Conservation (phyloP, 1,140 invertebrate genomes). For the Triops longicaudatus region DNA sequence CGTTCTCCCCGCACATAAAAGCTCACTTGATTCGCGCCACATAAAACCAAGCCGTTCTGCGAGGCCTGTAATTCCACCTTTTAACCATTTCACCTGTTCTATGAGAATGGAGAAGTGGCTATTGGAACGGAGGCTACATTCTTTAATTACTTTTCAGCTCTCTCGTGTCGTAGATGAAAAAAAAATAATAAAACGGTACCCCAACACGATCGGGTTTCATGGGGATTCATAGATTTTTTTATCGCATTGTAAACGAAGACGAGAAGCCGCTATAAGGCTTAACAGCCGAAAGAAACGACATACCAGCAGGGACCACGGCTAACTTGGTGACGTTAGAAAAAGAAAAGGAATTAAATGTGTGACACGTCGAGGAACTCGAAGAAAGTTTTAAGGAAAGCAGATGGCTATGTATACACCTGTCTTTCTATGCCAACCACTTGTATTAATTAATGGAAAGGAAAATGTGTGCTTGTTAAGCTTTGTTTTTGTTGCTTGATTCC, state of each 20-base stretch:
- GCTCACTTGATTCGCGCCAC: not conserved
- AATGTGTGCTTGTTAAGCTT: not conserved
- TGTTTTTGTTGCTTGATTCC: not conserved
- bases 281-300: not conserved
- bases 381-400: not conserved
- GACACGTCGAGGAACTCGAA: no score
- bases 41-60: not conserved
- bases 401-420: not conserved
- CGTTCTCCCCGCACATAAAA: conserved; percentile 1
- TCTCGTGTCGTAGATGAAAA: not conserved
- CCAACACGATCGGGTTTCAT: not conserved
- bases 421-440: no score
- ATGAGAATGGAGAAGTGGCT: not conserved
- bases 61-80: not conserved
- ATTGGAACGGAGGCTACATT: not conserved
- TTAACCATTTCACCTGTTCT: not conserved
- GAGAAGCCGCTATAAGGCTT: not conserved
- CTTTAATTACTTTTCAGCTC: not conserved
- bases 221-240: not conserved
- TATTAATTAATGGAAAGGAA: not conserved
- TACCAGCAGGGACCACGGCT: not conserved
- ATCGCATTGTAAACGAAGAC: not conserved
- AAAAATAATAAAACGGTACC: not conserved
- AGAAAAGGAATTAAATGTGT: not conserved
- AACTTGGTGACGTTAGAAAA: not conserved